Base-by-base conservation (phyloP, 2,113 vertebrate species). In the Centropristis striata region DNA sequence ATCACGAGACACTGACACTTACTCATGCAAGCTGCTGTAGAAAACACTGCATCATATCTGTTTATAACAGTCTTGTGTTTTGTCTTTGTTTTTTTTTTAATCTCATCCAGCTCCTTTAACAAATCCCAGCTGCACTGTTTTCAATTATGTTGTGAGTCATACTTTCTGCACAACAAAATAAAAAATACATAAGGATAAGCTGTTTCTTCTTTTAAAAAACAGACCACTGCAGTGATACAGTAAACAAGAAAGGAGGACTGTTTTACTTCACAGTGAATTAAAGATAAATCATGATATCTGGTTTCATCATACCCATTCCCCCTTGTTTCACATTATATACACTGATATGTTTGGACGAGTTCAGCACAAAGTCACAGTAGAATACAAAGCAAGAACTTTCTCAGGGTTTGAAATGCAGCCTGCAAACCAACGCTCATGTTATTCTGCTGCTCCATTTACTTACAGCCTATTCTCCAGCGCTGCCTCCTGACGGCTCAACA, bases 361-460 rank as follows among this genome's bases (percentile, higher is more conserved):
- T 54, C 37, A 25, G 36, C 41, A 12, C 25, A 36, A 46, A 68
- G 63, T 61, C 55, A 5, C 7, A 28, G 23, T 0, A 1, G 9
- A 51, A 49, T 37, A 37, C 9, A 42, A 21, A 39, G 20, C 4
- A 5, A 36, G 10, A 55, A 28, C 9, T 61, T 54, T 39, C 10
- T 28, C 49, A 25, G 42, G 8, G 50, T 77, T 65, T 68, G 13
- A 78, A 42, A 72, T 0, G 0, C 59, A 80, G 37, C 39, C 25
- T 44, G 23, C 27, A 73, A 73, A 71, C 2, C 15, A 47, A 46
- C 16, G 15, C 70, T 60, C 20, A 1, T 65, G 18, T 49, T 4
- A 18, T 9, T 47, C 36, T 54, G 41, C 54, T 27, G 28, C 59
- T 86, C 21, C 51, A 4, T 65, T 72, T 27, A 32, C 46, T 71